Conservation (phyloP, 1,140 invertebrate species). For the Melanaphis sacchari region DNA sequence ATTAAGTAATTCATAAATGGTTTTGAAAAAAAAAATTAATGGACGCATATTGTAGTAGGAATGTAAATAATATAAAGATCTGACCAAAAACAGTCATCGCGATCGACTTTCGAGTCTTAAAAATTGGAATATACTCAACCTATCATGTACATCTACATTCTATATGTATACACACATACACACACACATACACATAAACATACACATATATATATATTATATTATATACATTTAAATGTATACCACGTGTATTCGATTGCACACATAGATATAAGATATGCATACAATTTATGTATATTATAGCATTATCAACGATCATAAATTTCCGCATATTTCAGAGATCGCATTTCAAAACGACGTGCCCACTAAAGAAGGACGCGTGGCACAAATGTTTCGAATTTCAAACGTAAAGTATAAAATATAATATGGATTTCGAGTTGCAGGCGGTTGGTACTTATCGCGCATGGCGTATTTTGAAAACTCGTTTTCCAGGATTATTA, state of each 20-base stretch:
- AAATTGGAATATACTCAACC: not conserved
- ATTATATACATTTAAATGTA: not conserved
- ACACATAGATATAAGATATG: not conserved
- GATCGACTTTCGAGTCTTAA: not conserved
- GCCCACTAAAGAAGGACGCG: not conserved
- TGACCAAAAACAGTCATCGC: not conserved
- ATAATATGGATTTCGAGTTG: not conserved
- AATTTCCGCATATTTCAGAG: not conserved
- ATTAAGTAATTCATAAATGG: too few relatives aligned
- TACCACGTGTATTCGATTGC: not conserved
- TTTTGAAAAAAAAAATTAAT: too few relatives aligned
- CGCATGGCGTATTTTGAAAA: not conserved
- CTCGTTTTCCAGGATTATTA: not conserved
- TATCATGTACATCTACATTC: not conserved
- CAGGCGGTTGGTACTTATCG: not conserved
- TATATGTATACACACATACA: too few relatives aligned
- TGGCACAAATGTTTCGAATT: not conserved
- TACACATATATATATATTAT: not conserved
- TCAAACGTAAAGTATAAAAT: not conserved
- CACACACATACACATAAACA: too few relatives aligned
- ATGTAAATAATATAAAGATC: not conserved
- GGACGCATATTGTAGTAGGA: too few relatives aligned
- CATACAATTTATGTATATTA: not conserved
- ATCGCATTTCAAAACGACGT: slow-evolving; percentile 10
- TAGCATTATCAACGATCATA: not conserved